Base-by-base conservation (phyloP, 2,113 vertebrate species). In the Chauna torquata region DNA sequence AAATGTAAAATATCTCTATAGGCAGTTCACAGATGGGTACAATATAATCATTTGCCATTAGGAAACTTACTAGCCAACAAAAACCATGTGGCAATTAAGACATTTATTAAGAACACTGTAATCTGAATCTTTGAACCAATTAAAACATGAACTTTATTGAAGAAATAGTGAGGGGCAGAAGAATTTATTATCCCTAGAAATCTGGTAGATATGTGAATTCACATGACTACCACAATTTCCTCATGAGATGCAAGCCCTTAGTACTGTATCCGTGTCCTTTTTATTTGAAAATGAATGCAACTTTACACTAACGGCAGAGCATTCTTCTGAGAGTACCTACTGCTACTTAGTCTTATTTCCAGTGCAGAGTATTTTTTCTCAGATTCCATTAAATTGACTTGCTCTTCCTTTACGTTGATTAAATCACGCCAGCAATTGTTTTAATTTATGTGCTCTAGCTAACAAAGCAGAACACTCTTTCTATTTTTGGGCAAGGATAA, bases 391-490 rank as follows among this genome's bases (percentile, higher is more conserved):
- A 93, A 96, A 90, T 82, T 54, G 1, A 66, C 70, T 90, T 82
- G 19, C 58, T 86, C 57, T 91, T 61, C 57, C 49, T 34, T 94
- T 15, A 42, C 49, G 71, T 76, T 90, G 88, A 93, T 93, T 95
- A 83, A 88, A 92, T 90, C 65, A 19, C 28, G 62, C 74, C 92
- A 87, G 76, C 40, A 81, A 93, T 27, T 86, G 54, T 69, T 93
- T 76, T 92, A 92, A 90, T 83, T 92, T 86, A 90, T 77, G 49
- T 58, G 44, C 42, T 93, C 45, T 69, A 96, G 54, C 49, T 82
- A 94, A 47, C 49, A 82, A 88, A 93, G 86, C 49, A 88, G 86
- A 92, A 94, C 19, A 59, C 34, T 57, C 74, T 74, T 97, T 93
- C 82, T 76, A 88, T 74, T 94, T 84, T 77, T 18, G 71, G 85